A percentile compares a stretch with the other conserved stretches of the same genome.
Evolutionary conservation across 1,140 invertebrate genomes (phyloP).

Genomic region (Drosophila burlai): DNA sequence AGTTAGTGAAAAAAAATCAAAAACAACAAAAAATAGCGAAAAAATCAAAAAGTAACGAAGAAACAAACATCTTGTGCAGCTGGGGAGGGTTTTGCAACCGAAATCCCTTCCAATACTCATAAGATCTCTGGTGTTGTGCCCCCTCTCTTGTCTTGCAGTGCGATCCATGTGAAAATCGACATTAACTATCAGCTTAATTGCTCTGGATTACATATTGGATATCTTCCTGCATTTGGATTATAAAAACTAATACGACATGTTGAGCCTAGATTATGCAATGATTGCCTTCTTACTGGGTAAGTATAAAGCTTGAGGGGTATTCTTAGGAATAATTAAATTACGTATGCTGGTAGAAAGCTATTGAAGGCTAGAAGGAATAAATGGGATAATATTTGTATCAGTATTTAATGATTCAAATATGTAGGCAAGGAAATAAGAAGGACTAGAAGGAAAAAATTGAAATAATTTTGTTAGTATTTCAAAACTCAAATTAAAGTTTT

Average conservation of each 20-base stretch:
- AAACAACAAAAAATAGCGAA: constrained; percentile 10
- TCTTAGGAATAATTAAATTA: background rate
- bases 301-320: constrained; percentile 8
- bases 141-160: constrained; percentile 66
- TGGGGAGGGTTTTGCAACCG: constrained; percentile 51
- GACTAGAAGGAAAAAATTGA: background rate
- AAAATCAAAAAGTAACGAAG: constrained; percentile 28
- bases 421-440: background rate
- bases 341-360: too few relatives aligned
- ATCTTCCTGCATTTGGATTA: constrained; percentile 57
- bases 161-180: constrained; percentile 74
- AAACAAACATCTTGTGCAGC: constrained; percentile 62
- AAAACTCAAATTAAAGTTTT: background rate
- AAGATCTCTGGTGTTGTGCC: constrained; percentile 67
- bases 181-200: constrained; percentile 65
- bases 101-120: constrained; percentile 62
- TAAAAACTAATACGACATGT: constrained; percentile 52
- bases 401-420: background rate
- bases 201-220: constrained; percentile 76
- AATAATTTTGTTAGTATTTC: background rate
- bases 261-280: constrained; percentile 45
- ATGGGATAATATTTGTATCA: background rate
- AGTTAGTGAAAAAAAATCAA: constrained; percentile 17
- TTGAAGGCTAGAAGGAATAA: background rate
- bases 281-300: constrained; percentile 67